These are phyloP conservation scores for Agrilus mali DNA, from an alignment of 2,888 invertebrate species.

Conservation along the genomic window DNA sequence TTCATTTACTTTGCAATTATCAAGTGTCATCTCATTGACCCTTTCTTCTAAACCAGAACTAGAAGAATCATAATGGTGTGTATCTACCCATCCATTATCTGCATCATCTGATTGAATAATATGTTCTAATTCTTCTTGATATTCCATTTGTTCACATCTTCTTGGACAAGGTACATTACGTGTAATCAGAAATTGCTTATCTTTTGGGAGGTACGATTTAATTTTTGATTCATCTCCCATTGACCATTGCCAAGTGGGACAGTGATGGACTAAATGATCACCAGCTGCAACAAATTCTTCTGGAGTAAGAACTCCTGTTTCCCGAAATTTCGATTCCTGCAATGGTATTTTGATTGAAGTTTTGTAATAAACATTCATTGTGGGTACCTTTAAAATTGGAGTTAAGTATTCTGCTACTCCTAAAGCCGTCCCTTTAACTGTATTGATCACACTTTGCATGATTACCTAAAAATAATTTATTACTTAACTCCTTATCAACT, in stretches of 20 bases:
- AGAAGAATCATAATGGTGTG: constrained; percentile 70
- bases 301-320: constrained; percentile 96
- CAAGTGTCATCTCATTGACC: constrained; percentile 77
- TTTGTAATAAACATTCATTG: neutral
- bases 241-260: constrained; percentile 99
- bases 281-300: constrained; percentile 99
- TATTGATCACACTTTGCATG: constrained; percentile 94
- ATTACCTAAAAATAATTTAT: constrained; percentile 12
- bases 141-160: constrained; percentile 92
- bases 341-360: constrained; percentile 1
- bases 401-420: constrained; percentile 94
- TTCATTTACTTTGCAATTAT: constrained; percentile 41
- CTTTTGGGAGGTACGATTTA: constrained; percentile 81
- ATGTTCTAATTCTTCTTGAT: constrained; percentile 81
- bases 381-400: constrained; percentile 81
- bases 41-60: constrained; percentile 60
- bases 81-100: constrained; percentile 96
- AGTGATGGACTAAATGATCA: constrained; percentile 96
- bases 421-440: constrained; percentile 88
- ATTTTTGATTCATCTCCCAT: constrained; percentile 80
- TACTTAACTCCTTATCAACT: constrained; percentile 7
- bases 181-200: constrained; percentile 95
- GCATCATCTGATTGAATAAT: constrained; percentile 78
- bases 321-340: constrained; percentile 92
- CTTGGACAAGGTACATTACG: constrained; percentile 94